These are phyloP conservation scores for Antedon bifida DNA, from an alignment of 35 echinoderm and acorn worm genomes.

Conservation along the genomic window DNA sequence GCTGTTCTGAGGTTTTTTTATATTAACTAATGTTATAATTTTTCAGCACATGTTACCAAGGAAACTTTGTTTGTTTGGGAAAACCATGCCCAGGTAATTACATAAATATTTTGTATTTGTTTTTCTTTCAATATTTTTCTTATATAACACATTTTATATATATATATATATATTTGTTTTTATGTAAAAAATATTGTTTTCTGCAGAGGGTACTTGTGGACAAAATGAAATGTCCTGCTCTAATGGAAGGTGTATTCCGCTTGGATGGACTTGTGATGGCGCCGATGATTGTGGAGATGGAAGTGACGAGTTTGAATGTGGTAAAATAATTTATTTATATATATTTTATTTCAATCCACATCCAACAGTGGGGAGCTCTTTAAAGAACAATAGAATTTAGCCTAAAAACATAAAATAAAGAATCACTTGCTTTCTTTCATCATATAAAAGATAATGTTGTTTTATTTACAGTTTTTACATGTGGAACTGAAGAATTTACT, in stretches of 20 bases:
- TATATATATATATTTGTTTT: background rate
- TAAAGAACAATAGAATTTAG: background rate
- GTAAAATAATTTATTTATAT: conserved; percentile 26
- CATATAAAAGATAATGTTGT: background rate
- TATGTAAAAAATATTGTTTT: background rate
- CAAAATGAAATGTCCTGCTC: conserved; percentile 34
- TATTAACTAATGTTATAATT: background rate
- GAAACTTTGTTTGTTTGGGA: conserved; percentile 44
- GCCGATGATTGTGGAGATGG: conserved; percentile 62
- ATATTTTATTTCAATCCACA: no score
- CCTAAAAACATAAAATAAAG: background rate
- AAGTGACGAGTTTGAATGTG: conserved; percentile 53
- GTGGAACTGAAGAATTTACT: conserved; percentile 44
- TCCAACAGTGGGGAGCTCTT: no score
- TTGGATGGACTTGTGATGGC: conserved; percentile 57
- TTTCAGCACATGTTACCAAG: conserved; percentile 55
- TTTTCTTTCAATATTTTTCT: background rate
- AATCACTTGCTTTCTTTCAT: no score
- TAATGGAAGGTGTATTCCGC: conserved; percentile 38
- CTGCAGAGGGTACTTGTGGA: conserved; percentile 19
- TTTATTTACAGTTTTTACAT: conserved; percentile 41
- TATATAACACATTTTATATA: background rate
- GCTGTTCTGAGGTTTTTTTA: no score
- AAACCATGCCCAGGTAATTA: conserved; percentile 58
- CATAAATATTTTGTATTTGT: no score